Conservation (phyloP, 2,113 vertebrate species). For the Pseudorectes ferrugineus region DNA sequence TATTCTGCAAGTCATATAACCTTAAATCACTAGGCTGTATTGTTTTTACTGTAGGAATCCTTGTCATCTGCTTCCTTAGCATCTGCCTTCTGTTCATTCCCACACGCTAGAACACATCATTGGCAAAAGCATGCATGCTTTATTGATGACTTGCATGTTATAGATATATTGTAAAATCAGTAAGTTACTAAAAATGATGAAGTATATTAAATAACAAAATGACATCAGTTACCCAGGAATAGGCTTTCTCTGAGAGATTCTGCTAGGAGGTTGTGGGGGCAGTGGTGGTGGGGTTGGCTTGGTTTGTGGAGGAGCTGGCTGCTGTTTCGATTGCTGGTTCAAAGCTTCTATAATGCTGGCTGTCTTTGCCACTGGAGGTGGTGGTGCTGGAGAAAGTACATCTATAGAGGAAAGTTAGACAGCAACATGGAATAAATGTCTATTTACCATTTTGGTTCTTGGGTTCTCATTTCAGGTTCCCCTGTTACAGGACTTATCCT, state of each 20-base stretch:
- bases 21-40: not conserved
- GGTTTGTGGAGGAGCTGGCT: constrained; percentile 43
- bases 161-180: not conserved
- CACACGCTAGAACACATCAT: not conserved
- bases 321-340: constrained; percentile 82
- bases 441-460: not conserved
- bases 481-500: not conserved
- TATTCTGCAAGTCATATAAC: not conserved
- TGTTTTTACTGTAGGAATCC: not conserved
- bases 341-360: constrained; percentile 81
- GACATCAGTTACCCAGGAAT: constrained; percentile 72
- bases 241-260: constrained; percentile 81
- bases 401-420: constrained; percentile 51
- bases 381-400: constrained; percentile 73
- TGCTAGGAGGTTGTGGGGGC: constrained; percentile 76
- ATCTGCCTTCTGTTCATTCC: not conserved
- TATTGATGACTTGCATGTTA: not conserved
- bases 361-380: constrained; percentile 80
- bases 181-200: not conserved
- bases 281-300: constrained; percentile 70
- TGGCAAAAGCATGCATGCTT: not conserved
- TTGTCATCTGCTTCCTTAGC: not conserved
- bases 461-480: not conserved
- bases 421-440: not conserved
- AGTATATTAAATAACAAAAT: not conserved